Evolutionary conservation across 2,113 vertebrate species (phyloP), one percentile per base, ranked within the genome.

Genomic region (Fukomys damarensis): DNA sequence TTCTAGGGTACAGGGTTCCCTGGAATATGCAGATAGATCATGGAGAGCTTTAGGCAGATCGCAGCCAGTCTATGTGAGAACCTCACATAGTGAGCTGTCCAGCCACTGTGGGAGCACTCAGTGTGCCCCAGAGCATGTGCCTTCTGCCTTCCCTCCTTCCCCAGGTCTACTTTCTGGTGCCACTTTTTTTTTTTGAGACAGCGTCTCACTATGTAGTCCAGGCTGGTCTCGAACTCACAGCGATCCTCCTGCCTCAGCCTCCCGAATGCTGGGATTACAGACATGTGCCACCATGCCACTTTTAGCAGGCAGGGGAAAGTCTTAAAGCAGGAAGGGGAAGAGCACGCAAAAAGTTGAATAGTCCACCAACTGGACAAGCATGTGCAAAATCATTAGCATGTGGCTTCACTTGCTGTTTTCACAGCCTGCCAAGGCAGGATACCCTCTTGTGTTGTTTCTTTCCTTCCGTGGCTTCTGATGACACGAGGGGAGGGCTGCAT

Each of bases 101-200:
- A 2, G 46, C 74, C 65, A 11, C 5, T 2, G 41, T 16, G n/a
- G 26, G 43, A 32, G 54, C 24, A 12, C 49, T 19, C 11, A 1
- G 54, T 8, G 19, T 12, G 32, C 35, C 7, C 0, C 4, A 19
- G 28, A 46, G 5, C 0, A 0, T 3, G n/a, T n/a, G 13, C 52
- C 54, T 28, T 19, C 56, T 4, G 1, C 35, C 30, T 7, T 76
- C 58, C 49, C 5, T 17, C 3, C 17, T 2, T 43, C 65, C 14
- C 1, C 35, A 0, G 8, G 17, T 22, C 17, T 81, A n/a, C 38
- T 38, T 35, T 56, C 38, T 30, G 11, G 30, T 3, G 3, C 59
- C 4, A 13, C 12, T 72, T 65, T 76, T 7, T n/a, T n/a, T n/a
- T n/a, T n/a, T n/a, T n/a, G n/a, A n/a, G n/a, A n/a, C n/a, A n/a